Base-by-base conservation (phyloP, 2,797 vertebrate species). In the Eulemur mongoz region DNA sequence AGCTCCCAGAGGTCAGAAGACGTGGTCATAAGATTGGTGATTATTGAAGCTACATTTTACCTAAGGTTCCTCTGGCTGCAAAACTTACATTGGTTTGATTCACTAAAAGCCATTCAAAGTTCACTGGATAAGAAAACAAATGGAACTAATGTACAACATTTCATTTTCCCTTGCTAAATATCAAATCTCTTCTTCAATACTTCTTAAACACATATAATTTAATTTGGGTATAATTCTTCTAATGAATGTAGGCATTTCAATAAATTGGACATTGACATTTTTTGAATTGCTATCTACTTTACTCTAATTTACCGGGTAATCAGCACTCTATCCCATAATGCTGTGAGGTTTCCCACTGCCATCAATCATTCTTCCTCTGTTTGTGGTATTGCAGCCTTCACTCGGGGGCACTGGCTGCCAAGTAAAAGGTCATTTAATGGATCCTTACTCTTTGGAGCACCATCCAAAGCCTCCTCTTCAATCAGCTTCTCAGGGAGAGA, bases 401-500 rank as follows among this genome's bases (percentile, higher is more conserved):
- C 78, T 81, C 70, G 30, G 54, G 43, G 72, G 14, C 25, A 57
- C 93, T 67, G 89, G 79, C 72, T 97, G 57, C 81, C 79, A 91
- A 93, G 94, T 97, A 45, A 75, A 91, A 96, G 88, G 89, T 89
- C 52, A 76, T 52, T 97, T 96, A 96, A 86, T 92, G 79, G 70
- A 63, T 88, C 69, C 91, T 93, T 84, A 79, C 78, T 75, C 63
- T 89, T 92, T 83, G 88, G 73, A 97, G 89, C n/a, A 96, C 86
- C 95, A 93, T 96, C 79, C 52, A 94, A 93, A 95, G 69, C 54
- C 27, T 95, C 70, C 91, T 97, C 94, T 97, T 97, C 95, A 96
- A 97, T 97, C 95, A 98, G 89, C 43, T 97, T 91, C 96, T 82
- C 63, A 89, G 92, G 38, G 79, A 97, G 83, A 94, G 65, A 95